Conservation (phyloP, 2,113 vertebrate species). For the Puffinus mauretanicus region DNA sequence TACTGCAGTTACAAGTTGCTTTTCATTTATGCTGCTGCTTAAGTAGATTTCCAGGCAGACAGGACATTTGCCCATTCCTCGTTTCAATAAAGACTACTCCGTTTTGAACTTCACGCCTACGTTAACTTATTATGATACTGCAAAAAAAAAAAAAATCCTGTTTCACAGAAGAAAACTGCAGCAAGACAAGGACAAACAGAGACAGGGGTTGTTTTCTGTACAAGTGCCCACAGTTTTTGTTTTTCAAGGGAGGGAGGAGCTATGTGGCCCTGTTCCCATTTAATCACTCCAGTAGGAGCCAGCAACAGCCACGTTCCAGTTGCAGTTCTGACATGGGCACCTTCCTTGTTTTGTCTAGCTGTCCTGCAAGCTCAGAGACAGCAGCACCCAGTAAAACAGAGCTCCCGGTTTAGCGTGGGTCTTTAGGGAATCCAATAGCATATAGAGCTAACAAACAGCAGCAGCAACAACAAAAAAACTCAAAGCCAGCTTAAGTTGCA, state of each 20-base stretch:
- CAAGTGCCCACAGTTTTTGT: conserved; percentile 38
- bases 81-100: neutral
- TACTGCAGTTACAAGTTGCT: neutral
- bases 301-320: conserved; percentile 17
- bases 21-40: neutral
- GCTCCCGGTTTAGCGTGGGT: rapidly evolving
- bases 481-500: neutral
- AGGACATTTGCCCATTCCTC: neutral
- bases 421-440: neutral
- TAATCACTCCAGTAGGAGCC: conserved; percentile 42
- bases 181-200: conserved; percentile 5
- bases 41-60: neutral
- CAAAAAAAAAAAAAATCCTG: neutral
- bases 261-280: conserved; percentile 35
- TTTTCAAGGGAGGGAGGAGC: conserved; percentile 49
- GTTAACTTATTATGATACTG: neutral
- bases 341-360: conserved; percentile 32
- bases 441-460: neutral
- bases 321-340: neutral
- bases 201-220: conserved; percentile 8
- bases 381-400: neutral
- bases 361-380: neutral
- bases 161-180: conserved; percentile 4
- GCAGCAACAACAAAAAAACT: neutral
- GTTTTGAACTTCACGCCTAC: neutral